Base-by-base conservation (phyloP, 2,888 invertebrate genomes). In the Pemphredon lugubris region DNA sequence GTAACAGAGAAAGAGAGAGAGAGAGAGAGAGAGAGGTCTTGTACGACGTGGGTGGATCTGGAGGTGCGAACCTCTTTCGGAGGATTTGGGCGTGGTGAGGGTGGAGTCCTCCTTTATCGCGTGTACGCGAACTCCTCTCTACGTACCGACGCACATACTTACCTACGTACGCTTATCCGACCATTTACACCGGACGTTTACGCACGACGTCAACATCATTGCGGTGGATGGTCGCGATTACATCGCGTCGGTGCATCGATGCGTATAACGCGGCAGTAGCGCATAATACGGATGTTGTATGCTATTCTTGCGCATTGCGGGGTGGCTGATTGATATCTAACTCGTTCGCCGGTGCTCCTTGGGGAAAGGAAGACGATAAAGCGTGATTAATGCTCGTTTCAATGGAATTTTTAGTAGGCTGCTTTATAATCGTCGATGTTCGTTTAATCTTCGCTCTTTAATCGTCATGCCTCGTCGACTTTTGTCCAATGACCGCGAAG, bases 21-120 rank as follows among this genome's bases (percentile, higher is more conserved):
- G n/a, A n/a, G n/a, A n/a, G n/a, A n/a, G n/a, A n/a, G n/a, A 13
- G 68, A 66, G 57, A 44, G 34, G 14, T 57, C 81, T 68, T n/a
- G n/a, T n/a, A 73, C 66, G 58, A 73, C 68, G 70, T 80, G 78
- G 83, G 82, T 75, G 75, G 79, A 79, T 73, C 75, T 69, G 73
- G 79, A 78, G 78, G 70, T 64, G 75, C 75, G 76, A 73, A 68
- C 61, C 65, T 75, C 75, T 73, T 73, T 57, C 59, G 69, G 64
- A 77, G 74, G 58, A 50, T 77, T 77, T 83, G 85, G 84, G 83
- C 83, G 85, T 85, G 85, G 85, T 85, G 82, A 83, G 85, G 85
- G 34, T 14, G 47, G 85, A 84, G 85, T 83, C 73, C 81, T 82
- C 83, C 47, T 76, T 68, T 75, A 73, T 80, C 61, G 70, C 63